phyloP scores from a whole-genome alignment of 2,797 vertebrate genomes.

The Chloroceryle amazona region DNA sequence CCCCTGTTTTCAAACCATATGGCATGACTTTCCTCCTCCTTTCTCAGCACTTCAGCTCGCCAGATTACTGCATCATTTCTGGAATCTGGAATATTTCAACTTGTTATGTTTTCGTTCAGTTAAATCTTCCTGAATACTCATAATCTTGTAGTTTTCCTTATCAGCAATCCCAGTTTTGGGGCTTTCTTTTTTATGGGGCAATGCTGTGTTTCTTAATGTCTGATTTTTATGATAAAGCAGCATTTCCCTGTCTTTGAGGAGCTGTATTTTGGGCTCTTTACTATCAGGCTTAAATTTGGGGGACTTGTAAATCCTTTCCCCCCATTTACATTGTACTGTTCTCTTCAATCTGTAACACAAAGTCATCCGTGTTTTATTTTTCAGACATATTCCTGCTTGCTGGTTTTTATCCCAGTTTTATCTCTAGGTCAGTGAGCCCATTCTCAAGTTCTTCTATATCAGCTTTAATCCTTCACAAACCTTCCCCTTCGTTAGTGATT shows the following conservation, averaged over 20 bases:
- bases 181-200: neutral
- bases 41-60: neutral
- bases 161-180: neutral
- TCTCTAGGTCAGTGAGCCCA: constrained; percentile 21
- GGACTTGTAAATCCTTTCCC: neutral
- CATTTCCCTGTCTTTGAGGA: neutral
- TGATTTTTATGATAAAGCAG: neutral
- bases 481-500: neutral
- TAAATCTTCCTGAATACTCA: neutral
- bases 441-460: neutral
- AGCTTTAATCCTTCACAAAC: neutral
- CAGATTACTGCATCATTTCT: neutral
- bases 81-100: neutral
- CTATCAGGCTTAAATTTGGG: neutral
- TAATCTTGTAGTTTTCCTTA: neutral
- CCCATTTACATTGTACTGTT: rapidly evolving
- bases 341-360: neutral
- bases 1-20: neutral
- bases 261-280: neutral
- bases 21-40: neutral
- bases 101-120: neutral
- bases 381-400: neutral
- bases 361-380: neutral
- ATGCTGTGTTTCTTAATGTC: neutral
- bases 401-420: neutral